Evolutionary conservation across 1,140 invertebrate species (phyloP), one percentile per base, ranked within the genome.

Genomic region (Scylla paramamosain): DNA sequence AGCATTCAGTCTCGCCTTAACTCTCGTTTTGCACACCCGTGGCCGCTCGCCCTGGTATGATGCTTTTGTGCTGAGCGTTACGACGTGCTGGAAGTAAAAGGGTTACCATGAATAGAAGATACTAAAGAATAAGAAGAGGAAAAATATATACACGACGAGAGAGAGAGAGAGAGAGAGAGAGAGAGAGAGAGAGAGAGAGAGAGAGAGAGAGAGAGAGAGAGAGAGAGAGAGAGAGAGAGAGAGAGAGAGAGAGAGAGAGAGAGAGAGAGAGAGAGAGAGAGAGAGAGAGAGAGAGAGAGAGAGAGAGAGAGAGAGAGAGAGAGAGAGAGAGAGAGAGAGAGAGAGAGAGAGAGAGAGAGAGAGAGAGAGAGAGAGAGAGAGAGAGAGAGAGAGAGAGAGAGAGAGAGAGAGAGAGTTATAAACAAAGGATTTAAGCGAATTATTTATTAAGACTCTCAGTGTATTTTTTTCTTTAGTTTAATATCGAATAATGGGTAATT

Each of bases 171-270:
- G 67, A 77, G 67, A 77, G 67, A 14, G 67, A 77, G 67, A 77
- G 67, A 77, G 67, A 77, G 67, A 77, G 67, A 77, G 67, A 77
- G 67, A 77, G 67, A 77, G 67, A 77, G 67, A 77, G 67, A 77
- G 67, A 77, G 67, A 77, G 67, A 77, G 67, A 77, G 67, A 77
- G 67, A 77, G 67, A 77, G 67, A 77, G 67, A 77, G 67, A 77
- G 67, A 77, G 67, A 77, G 67, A 77, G 67, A 77, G 67, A 77
- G 67, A 77, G 67, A 77, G 67, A 77, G 67, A 77, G 67, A 77
- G 67, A 14, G n/a, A 77, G 67, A 77, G 67, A 77, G 67, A 77
- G 67, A 77, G 67, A 77, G 67, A 77, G 67, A 77, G 67, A 77
- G 67, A 77, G 67, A 77, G 67, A 77, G 67, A 77, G 67, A 77